Base-by-base conservation (phyloP, 2,888 invertebrate species). In the Netelia virgata region DNA sequence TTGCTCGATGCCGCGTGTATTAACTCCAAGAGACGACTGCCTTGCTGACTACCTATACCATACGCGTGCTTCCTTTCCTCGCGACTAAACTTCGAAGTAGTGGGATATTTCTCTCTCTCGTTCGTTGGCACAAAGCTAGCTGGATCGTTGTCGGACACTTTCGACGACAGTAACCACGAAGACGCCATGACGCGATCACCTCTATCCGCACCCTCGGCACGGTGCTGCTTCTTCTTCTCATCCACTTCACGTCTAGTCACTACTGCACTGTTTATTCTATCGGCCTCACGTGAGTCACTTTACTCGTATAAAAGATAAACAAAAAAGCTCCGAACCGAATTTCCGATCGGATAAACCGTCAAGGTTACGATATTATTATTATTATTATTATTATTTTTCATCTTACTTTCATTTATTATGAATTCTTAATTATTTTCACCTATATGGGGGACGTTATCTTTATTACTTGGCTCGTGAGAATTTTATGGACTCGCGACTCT, bases 181-280 rank as follows among this genome's bases (percentile, higher is more conserved):
- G 92, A 91, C 92, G 91, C 90, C 93, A 93, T 93, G 93, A 91
- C 91, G 91, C 92, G 91, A 92, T 90, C 93, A 91, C 88, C 91
- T 90, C 88, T 89, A 89, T 87, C 89, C 78, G 85, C 88, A 88
- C 86, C 85, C 77, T 86, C 89, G 86, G 74, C 89, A 84, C 90
- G 89, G 88, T 88, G 88, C 82, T 88, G 88, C 82, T 76, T 72
- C 28, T 75, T 79, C 79, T 55, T 64, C 20, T 82, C 75, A 55
- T 79, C 82, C 47, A 72, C 66, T 77, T 83, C 88, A 76, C 89
- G 89, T 90, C 90, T 90, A 87, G 86, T 92, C 89, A 86, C 88
- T 83, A 84, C 80, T 50, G 86, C 87, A 82, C 75, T 92, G 59
- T 88, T 90, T 82, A 87, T 92, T 77, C 83, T 92, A 80, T 86